Evolutionary conservation across 2,113 vertebrate species (phyloP), one percentile per base, ranked within the genome.

Genomic region (Numida meleagris): DNA sequence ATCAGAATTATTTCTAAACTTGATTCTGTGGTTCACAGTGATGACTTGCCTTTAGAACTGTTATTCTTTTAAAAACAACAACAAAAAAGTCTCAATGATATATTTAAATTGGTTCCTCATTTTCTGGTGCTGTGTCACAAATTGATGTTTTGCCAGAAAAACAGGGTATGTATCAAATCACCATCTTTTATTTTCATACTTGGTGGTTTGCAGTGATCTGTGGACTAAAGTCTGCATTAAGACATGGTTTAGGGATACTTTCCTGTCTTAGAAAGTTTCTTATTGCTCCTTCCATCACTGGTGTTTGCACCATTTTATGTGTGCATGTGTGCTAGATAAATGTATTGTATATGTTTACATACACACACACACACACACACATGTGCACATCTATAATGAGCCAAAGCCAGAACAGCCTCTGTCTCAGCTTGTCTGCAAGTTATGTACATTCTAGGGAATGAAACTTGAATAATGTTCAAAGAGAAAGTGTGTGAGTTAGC

Each of bases 361-460:
- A 85, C 14, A 14, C 17, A 63, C 9, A 31, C 16, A 63, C 14
- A 4, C 3, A 4, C 7, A n/a, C n/a, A 7, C 25, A 27, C 15
- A 57, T 14, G 4, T 2, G 4, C 8, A 7, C 0, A 0, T 4
- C 21, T 58, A 7, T 43, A 82, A 89, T 71, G 51, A 94, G 72
- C 57, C 73, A 67, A 86, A 91, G 50, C 7, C 51, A 86, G 61
- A 92, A 11, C 8, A 88, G 61, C 46, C 68, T 81, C 68, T 91
- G 95, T 51, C 94, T 83, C 76, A 61, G 51, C 95, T 91, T 95
- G 89, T 86, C 85, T 83, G 85, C 43, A 77, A 43, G 43, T 82
- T 88, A 45, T 82, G 59, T 65, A 78, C 34, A 57, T 91, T 86
- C 58, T 74, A 45, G 33, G 27, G 61, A 93, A 83, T 65, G 80